Percentiles rank a stretch among this genome's conserved stretches.
phyloP scores from a whole-genome alignment of 2,113 vertebrate genomes.

The Pan paniscus region DNA sequence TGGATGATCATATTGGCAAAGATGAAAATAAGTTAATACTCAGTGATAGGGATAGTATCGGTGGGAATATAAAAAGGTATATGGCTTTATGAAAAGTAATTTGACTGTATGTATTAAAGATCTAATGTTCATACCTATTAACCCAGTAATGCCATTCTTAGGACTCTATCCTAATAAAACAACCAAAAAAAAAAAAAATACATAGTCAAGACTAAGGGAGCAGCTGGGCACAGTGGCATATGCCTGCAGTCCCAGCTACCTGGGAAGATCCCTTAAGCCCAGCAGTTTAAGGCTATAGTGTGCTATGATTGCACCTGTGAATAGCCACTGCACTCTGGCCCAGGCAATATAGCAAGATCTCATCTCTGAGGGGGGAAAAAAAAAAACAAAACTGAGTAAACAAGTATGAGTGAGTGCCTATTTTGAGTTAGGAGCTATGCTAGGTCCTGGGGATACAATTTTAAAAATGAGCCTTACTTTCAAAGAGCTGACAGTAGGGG shows the following conservation, averaged over 20 bases:
- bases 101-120: neutral
- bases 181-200: neutral
- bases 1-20: neutral
- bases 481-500: neutral
- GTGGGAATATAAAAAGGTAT: neutral
- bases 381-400: neutral
- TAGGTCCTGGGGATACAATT: neutral
- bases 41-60: neutral
- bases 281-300: neutral
- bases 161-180: neutral
- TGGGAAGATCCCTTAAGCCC: neutral
- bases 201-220: neutral
- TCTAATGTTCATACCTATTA: neutral
- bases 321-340: neutral
- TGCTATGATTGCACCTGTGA: neutral
- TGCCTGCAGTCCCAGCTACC: neutral
- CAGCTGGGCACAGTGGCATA: neutral
- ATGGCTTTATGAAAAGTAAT: neutral
- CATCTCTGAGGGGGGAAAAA: too few relatives aligned
- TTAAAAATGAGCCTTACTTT: neutral
- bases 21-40: neutral
- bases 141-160: neutral
- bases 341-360: neutral
- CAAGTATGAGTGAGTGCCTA: neutral
- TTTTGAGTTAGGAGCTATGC: neutral